Evolutionary conservation across 2,797 vertebrate genomes (phyloP), one percentile per base, ranked within the genome.

Genomic region (Clarias pachynema): DNA sequence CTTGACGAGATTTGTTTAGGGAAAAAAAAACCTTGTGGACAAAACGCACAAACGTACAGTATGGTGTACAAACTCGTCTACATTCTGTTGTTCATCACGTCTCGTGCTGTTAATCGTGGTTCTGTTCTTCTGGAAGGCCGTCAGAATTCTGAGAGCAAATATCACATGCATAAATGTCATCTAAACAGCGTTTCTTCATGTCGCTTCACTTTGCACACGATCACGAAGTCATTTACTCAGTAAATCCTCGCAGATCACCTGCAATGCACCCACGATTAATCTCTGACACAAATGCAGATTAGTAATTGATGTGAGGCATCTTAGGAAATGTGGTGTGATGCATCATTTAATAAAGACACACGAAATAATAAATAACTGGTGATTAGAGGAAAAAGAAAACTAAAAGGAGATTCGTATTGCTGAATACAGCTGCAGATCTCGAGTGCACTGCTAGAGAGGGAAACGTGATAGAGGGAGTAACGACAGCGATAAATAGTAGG

Each of bases 221-320:
- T 5, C 44, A 73, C 18, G 12, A 8, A 5, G 22, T 15, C 70
- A 72, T 4, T 74, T 49, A 56, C n/a, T 18, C 15, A 0, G 44
- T 72, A n/a, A 15, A 75, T 57, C 53, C 20, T 75, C 5, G 49
- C 18, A 31, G 14, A 75, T 75, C 73, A 57, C 73, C 73, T 75
- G 73, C 73, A 56, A 31, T 29, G 57, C 53, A 31, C 73, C 73
- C 6, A 57, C 49, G 31, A 31, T 18, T 31, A 57, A 57, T 34
- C 53, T 9, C 26, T 8, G 31, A 49, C 20, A 1, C 3, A 29
- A 31, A 75, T 75, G 2, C 26, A 57, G 57, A 77, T 31, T 5
- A 77, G 73, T 5, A 20, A 57, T 18, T 10, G 73, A 29, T 75
- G 16, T 56, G 53, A 5, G 3, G 15, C 26, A 75, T 57, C 73